A percentile compares a stretch with the other conserved stretches of the same genome.
Evolutionary conservation across 2,888 invertebrate species (phyloP).

Genomic region (Danaus chrysippus): DNA sequence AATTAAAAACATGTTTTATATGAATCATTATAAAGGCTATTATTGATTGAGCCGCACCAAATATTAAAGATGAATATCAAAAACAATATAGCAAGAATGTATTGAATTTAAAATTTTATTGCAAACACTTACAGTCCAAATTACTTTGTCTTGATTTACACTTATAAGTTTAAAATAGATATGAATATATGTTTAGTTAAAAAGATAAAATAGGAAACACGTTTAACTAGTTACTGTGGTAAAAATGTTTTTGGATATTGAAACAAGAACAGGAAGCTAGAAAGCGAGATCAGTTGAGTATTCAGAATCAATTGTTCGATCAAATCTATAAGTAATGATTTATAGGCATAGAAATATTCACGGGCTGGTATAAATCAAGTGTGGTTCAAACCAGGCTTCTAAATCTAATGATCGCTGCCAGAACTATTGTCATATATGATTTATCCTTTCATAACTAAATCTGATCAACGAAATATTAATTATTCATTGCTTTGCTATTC

Average conservation of each 20-base stretch:
- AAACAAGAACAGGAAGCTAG: background rate
- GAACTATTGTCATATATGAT: conserved; percentile 1
- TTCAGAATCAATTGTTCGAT: conserved; percentile 1
- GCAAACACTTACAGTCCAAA: background rate
- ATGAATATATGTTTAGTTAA: conserved; percentile 2
- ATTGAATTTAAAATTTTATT: background rate
- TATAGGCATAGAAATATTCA: background rate
- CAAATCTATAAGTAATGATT: background rate
- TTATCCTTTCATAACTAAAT: background rate
- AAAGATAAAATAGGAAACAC: background rate
- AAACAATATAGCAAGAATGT: background rate
- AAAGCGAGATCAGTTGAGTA: background rate
- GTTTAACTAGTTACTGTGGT: background rate
- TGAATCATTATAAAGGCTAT: background rate
- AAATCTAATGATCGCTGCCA: conserved; percentile 6
- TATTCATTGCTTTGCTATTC: no score
- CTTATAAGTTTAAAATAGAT: background rate
- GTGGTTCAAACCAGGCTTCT: background rate
- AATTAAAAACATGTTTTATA: background rate
- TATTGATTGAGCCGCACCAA: background rate
- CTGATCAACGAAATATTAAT: background rate
- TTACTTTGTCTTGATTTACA: background rate
- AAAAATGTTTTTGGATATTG: conserved; percentile 3
- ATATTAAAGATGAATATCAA: conserved; percentile 4
- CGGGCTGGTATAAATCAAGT: background rate